Percentiles rank a stretch among this genome's conserved stretches.
phyloP scores from a whole-genome alignment of 2,888 invertebrate genomes.

The Dolichomitus sp. region DNA sequence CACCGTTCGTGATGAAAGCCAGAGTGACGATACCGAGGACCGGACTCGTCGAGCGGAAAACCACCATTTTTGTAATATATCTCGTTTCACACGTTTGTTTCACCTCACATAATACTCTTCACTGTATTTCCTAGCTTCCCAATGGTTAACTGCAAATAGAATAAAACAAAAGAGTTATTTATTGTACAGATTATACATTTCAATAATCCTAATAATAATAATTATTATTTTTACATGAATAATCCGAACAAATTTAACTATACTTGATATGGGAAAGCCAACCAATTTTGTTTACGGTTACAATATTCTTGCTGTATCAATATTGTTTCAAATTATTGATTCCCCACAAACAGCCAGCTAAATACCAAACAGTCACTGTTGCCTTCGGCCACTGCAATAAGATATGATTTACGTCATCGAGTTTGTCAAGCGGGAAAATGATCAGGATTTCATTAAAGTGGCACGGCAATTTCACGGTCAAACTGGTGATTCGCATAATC shows the following conservation, averaged over 20 bases:
- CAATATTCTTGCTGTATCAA: too few species aligned
- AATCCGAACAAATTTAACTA: neutral
- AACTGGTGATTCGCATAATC: neutral
- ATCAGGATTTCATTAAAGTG: neutral
- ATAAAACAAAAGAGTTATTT: conserved; percentile 50
- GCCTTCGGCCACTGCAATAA: neutral
- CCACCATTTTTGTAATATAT: conserved; percentile 79
- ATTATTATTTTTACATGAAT: neutral
- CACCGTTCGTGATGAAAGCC: conserved; percentile 81
- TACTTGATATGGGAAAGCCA: neutral
- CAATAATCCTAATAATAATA: neutral
- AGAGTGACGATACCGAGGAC: conserved; percentile 81
- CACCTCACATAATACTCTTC: conserved; percentile 81
- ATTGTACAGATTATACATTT: neutral
- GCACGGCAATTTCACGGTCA: neutral
- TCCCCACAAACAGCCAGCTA: too few species aligned
- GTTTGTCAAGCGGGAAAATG: neutral
- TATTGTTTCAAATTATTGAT: too few species aligned
- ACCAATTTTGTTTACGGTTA: too few species aligned
- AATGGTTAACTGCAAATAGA: conserved; percentile 57
- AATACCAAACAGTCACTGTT: neutral
- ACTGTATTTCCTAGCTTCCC: conserved; percentile 46
- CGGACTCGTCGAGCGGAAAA: conserved; percentile 78
- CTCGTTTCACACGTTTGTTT: conserved; percentile 69
- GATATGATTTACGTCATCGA: neutral